These are phyloP conservation scores for Pygoscelis adeliae DNA, from an alignment of 2,113 vertebrate genomes.

Conservation along the genomic window DNA sequence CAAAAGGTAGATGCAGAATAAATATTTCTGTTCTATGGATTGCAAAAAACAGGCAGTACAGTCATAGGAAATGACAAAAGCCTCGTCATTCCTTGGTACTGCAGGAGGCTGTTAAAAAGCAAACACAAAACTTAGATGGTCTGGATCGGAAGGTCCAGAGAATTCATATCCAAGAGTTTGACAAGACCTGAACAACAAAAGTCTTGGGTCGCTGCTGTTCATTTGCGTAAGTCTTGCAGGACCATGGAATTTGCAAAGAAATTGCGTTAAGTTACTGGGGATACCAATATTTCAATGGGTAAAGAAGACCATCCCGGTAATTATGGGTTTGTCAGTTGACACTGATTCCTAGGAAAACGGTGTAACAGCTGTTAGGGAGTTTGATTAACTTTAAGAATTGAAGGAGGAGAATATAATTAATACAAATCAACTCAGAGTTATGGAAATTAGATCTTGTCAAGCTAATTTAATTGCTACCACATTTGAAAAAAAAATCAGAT, in stretches of 20 bases:
- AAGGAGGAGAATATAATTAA: not conserved
- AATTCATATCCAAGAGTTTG: not conserved
- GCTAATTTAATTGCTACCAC: not conserved
- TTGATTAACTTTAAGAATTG: not conserved
- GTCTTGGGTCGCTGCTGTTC: not conserved
- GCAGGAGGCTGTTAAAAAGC: not conserved
- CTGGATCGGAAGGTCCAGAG: fast-evolving
- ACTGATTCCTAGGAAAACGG: not conserved
- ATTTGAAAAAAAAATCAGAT: not conserved
- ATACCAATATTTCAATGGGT: not conserved
- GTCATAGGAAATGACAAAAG: not conserved
- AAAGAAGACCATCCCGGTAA: not conserved
- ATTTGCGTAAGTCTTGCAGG: not conserved
- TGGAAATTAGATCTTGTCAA: not conserved
- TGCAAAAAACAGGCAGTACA: not conserved
- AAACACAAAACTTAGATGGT: not conserved
- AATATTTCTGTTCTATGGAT: not conserved
- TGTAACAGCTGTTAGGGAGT: not conserved
- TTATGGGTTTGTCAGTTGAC: not conserved
- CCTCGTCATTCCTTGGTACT: not conserved
- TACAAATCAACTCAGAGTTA: not conserved
- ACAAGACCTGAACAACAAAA: not conserved
- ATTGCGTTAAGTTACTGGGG: not conserved
- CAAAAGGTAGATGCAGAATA: not conserved
- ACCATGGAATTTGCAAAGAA: not conserved